These are phyloP conservation scores for Camponotus fellah DNA, from an alignment of 2,888 invertebrate species.

Conservation along the genomic window DNA sequence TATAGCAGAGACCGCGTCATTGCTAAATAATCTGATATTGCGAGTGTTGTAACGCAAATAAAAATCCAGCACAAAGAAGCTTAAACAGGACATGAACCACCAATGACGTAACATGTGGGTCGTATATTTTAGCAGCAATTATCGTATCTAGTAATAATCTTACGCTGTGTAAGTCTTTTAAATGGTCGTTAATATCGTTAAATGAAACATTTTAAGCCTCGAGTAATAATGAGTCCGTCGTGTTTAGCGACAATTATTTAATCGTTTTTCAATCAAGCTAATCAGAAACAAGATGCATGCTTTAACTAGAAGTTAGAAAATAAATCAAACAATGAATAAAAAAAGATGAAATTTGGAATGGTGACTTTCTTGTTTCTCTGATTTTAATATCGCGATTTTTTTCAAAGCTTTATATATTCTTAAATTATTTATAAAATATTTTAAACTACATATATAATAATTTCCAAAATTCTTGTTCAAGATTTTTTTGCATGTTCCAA, in stretches of 20 bases:
- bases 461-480: background rate
- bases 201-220: constrained; percentile 69
- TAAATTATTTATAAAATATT: constrained; percentile 15
- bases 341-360: background rate
- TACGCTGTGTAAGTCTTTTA: constrained; percentile 70
- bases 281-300: background rate
- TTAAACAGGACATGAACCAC: constrained; percentile 56
- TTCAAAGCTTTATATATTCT: background rate
- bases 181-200: constrained; percentile 76
- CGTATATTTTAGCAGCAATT: constrained; percentile 83
- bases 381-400: background rate
- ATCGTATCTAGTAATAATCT: constrained; percentile 77
- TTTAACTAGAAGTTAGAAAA: background rate
- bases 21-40: constrained; percentile 62
- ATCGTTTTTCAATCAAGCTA: constrained; percentile 53
- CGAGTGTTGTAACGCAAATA: constrained; percentile 38
- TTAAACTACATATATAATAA: background rate
- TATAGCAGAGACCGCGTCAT: constrained; percentile 21
- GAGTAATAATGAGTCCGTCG: constrained; percentile 75
- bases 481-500: background rate
- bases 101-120: constrained; percentile 78
- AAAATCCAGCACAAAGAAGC: constrained; percentile 51
- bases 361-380: background rate
- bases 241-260: constrained; percentile 77
- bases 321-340: constrained; percentile 10